Conservation (phyloP, 2,888 invertebrate genomes). For the Parnassius glacialis region DNA sequence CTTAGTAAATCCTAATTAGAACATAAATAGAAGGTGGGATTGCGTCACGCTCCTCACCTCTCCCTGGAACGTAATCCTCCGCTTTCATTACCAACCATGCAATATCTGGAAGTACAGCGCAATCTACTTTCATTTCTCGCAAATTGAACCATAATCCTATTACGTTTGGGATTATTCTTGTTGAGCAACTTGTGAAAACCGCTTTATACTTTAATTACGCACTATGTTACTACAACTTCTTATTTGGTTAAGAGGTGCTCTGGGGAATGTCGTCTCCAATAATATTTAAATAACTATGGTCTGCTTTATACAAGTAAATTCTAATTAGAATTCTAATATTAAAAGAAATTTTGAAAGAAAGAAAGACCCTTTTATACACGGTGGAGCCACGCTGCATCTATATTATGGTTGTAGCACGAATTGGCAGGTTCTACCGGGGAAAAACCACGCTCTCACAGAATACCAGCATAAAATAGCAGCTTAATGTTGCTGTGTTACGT, state of each 20-base stretch:
- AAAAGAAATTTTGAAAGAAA: too few relatives aligned
- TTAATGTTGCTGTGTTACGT: too few relatives aligned
- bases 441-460: too few relatives aligned
- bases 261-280: background rate
- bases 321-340: too few relatives aligned
- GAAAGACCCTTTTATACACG: too few relatives aligned
- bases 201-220: conserved; percentile 16
- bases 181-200: background rate
- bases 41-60: conserved; percentile 6
- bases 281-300: too few relatives aligned
- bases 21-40: background rate
- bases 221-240: conserved; percentile 5
- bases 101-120: conserved; percentile 8
- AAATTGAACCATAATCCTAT: conserved; percentile 9
- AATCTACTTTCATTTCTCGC: conserved; percentile 6
- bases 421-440: too few relatives aligned
- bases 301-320: too few relatives aligned
- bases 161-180: background rate
- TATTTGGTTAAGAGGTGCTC: background rate
- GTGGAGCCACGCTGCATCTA: too few relatives aligned
- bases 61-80: conserved; percentile 13
- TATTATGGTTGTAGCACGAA: too few relatives aligned
- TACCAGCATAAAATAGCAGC: too few relatives aligned
- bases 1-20: conserved; percentile 7
- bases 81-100: conserved; percentile 15